Percentiles rank a stretch among this genome's conserved stretches.
These are phyloP conservation scores for Volucella inanis DNA, from an alignment of 2,888 invertebrate genomes.

Conservation along the genomic window DNA sequence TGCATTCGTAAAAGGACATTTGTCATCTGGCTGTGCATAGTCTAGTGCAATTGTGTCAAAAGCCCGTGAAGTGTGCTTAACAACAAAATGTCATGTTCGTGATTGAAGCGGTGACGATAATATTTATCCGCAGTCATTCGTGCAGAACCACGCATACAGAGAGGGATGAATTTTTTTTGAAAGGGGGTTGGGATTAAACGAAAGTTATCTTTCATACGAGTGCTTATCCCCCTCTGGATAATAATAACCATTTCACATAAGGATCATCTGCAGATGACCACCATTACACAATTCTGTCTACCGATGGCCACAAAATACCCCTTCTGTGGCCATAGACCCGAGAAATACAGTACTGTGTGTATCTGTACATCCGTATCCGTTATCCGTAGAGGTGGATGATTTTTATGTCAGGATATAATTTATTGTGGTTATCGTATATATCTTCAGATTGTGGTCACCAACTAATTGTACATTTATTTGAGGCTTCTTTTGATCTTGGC, in stretches of 20 bases:
- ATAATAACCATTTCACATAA: conserved; percentile 45
- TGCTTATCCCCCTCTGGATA: conserved; percentile 25
- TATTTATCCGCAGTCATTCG: conserved; percentile 59
- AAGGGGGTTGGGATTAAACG: neutral
- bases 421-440: conserved; percentile 50
- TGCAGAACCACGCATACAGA: neutral
- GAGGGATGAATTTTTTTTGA: neutral
- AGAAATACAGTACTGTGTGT: conserved; percentile 2
- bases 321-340: conserved; percentile 11
- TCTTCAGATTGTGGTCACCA: conserved; percentile 58
- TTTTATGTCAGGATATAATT: conserved; percentile 55
- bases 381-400: neutral
- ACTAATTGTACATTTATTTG: conserved; percentile 28
- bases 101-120: conserved; percentile 66
- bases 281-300: conserved; percentile 26
- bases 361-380: too few relatives aligned
- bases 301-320: conserved; percentile 42
- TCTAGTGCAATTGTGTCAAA: conserved; percentile 61
- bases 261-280: conserved; percentile 59
- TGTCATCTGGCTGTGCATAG: conserved; percentile 64
- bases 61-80: conserved; percentile 59
- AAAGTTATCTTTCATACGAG: conserved; percentile 43
- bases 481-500: conserved; percentile 9
- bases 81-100: conserved; percentile 66
- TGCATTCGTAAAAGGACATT: conserved; percentile 71